A percentile compares a stretch with the other conserved stretches of the same genome.
Conservation (phyloP, 2,113 vertebrate species). For the Dendropsophus ebraccatus region DNA sequence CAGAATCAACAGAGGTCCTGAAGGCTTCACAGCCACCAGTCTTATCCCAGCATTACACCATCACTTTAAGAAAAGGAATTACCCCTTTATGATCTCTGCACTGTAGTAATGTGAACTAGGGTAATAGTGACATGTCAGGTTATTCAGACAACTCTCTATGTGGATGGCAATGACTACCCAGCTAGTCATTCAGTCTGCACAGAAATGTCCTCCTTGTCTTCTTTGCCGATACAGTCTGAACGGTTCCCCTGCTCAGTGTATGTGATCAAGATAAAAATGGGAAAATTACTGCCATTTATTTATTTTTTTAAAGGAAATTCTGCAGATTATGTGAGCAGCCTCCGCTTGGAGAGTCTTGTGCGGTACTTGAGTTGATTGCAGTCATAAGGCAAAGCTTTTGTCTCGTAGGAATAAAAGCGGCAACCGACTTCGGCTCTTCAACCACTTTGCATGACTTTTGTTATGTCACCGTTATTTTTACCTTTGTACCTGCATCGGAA, state of each 20-base stretch:
- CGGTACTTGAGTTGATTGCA: conserved; percentile 22
- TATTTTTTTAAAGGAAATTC: background rate
- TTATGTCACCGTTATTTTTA: background rate
- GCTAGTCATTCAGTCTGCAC: background rate
- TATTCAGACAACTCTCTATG: background rate
- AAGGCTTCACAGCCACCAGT: too few species aligned
- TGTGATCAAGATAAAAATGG: conserved; percentile 46
- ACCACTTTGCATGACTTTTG: background rate
- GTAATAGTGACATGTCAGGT: background rate
- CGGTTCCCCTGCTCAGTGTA: background rate
- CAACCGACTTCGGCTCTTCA: background rate
- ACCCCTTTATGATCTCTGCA: background rate
- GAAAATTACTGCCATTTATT: conserved; percentile 32
- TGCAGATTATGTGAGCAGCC: background rate
- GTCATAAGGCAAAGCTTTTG: background rate
- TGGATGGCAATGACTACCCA: background rate
- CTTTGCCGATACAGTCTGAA: background rate
- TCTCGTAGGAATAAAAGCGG: background rate
- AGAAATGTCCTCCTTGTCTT: background rate
- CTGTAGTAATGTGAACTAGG: background rate
- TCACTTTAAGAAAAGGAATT: too few species aligned
- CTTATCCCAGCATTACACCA: too few species aligned
- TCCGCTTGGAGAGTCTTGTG: background rate
- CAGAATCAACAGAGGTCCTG: too few species aligned
- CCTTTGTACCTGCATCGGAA: background rate